A percentile compares a stretch with the other conserved stretches of the same genome.
These are phyloP conservation scores for Drosophila yooni DNA, from an alignment of 2,888 invertebrate genomes.

Conservation along the genomic window DNA sequence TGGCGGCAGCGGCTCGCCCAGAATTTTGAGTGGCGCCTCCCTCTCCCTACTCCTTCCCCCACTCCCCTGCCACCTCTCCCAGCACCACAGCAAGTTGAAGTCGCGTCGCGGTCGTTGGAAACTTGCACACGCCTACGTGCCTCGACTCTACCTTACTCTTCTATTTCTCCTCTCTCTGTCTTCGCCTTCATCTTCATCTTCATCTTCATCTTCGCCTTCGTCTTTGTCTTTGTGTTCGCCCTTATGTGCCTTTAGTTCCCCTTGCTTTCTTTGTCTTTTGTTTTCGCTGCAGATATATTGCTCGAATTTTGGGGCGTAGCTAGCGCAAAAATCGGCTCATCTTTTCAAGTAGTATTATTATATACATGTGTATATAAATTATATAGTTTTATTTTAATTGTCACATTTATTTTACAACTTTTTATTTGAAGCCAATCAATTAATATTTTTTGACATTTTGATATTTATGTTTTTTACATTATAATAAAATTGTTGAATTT, in stretches of 20 bases:
- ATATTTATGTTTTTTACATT: neutral
- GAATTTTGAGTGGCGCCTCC: neutral
- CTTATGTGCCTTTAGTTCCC: neutral
- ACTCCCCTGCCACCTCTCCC: neutral
- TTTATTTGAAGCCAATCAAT: neutral
- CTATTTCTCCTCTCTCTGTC: neutral
- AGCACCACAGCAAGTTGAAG: neutral
- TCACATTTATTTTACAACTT: neutral
- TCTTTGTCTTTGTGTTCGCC: neutral
- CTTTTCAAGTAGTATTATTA: neutral
- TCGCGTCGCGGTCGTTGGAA: neutral
- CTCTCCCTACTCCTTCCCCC: neutral
- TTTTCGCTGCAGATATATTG: neutral
- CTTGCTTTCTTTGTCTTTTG: neutral
- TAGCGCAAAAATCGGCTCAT: neutral
- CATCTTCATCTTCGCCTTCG: too few relatives aligned
- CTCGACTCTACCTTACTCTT: neutral
- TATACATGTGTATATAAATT: neutral
- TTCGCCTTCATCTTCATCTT: neutral
- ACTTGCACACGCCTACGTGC: constrained; percentile 2
- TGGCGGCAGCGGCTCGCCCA: neutral
- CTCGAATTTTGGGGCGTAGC: neutral
- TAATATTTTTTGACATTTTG: neutral
- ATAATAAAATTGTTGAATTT: neutral
- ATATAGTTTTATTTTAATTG: neutral